A percentile compares a stretch with the other conserved stretches of the same genome.
These are phyloP conservation scores for Dynastes maya DNA, from an alignment of 2,888 invertebrate species.

Conservation along the genomic window DNA sequence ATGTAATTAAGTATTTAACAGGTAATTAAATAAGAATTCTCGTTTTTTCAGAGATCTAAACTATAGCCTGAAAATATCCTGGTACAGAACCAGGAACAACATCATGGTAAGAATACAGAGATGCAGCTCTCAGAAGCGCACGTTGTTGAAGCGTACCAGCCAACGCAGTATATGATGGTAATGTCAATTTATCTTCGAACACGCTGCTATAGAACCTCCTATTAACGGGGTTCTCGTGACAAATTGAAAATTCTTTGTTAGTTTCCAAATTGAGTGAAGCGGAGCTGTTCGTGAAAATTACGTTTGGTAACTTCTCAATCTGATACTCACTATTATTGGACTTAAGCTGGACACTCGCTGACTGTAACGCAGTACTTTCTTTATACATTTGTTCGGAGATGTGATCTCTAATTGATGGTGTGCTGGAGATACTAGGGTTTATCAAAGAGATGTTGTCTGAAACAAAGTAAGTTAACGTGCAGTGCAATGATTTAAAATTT, in stretches of 20 bases:
- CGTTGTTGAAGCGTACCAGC: slow-evolving; percentile 63
- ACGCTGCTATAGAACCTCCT: slow-evolving; percentile 40
- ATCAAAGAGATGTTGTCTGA: slow-evolving; percentile 18
- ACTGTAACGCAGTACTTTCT: background rate
- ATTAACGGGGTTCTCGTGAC: slow-evolving; percentile 19
- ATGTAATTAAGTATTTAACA: no score
- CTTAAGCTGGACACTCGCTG: background rate
- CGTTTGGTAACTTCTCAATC: slow-evolving; percentile 19
- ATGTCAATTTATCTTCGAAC: slow-evolving; percentile 53
- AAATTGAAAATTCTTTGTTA: slow-evolving; percentile 18
- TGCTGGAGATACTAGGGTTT: background rate
- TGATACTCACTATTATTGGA: background rate
- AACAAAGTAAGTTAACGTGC: background rate
- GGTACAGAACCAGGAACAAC: slow-evolving; percentile 59
- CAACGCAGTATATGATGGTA: slow-evolving; percentile 66
- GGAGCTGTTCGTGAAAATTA: slow-evolving; percentile 14
- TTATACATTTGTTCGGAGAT: slow-evolving; percentile 11
- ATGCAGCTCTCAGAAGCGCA: slow-evolving; percentile 64
- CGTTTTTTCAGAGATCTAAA: background rate
- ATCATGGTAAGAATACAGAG: slow-evolving; percentile 64
- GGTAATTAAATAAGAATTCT: no score
- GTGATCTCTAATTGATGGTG: background rate
- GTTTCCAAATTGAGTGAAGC: background rate
- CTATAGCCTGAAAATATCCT: slow-evolving; percentile 59
- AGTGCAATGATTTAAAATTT: background rate